Conservation (phyloP, 1,140 invertebrate genomes). For the Trinorchestia longiramus region DNA sequence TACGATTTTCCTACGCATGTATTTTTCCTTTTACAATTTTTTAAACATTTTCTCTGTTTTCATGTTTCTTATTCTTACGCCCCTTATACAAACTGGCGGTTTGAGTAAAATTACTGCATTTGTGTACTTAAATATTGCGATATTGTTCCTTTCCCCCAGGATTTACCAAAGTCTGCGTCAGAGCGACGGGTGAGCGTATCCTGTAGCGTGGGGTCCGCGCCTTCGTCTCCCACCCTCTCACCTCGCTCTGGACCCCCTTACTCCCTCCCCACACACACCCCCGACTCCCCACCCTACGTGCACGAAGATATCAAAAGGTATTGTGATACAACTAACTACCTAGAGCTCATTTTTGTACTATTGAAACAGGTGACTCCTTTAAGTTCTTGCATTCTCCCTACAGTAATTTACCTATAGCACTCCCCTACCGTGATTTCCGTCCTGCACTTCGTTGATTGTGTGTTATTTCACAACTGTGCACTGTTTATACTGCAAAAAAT, state of each 20-base stretch:
- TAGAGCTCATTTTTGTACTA: not conserved
- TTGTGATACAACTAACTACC: not conserved
- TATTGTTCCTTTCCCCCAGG: constrained; percentile 30
- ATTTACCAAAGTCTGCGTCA: constrained; percentile 48
- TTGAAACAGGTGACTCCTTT: not conserved
- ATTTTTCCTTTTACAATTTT: not conserved
- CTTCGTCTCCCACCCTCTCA: constrained; percentile 66
- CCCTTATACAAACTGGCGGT: not conserved
- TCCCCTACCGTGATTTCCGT: not conserved
- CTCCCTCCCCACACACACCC: constrained; percentile 62
- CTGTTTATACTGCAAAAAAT: too few species aligned
- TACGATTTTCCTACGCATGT: not conserved
- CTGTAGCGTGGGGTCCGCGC: constrained; percentile 67
- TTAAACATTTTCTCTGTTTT: not conserved
- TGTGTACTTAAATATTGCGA: not conserved
- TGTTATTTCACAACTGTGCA: too few species aligned
- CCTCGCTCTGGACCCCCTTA: constrained; percentile 56
- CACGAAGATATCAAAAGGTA: constrained; percentile 65
- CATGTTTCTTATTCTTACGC: not conserved
- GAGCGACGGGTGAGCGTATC: constrained; percentile 59
- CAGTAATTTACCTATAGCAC: not conserved
- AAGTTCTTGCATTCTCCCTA: not conserved
- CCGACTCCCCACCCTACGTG: constrained; percentile 61
- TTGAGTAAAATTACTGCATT: too few species aligned
- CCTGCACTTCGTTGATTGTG: not conserved